phyloP scores from a whole-genome alignment of 2,888 invertebrate genomes.

The Noctua comes region DNA sequence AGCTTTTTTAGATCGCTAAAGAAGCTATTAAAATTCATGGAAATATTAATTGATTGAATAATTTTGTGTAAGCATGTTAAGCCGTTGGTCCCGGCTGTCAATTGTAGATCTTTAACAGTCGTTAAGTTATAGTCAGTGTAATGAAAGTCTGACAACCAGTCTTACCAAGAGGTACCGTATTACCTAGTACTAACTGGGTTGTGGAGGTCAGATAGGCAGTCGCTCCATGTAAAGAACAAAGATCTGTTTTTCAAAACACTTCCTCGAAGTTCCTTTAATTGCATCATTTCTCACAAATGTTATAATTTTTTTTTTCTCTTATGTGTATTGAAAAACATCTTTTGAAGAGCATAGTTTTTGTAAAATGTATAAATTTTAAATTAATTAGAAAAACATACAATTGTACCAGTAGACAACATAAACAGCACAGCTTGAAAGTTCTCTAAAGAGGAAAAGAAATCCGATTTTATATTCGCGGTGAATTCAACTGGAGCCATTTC shows the following conservation, averaged over 20 bases:
- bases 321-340: too few relatives aligned
- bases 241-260: too few relatives aligned
- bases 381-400: not conserved
- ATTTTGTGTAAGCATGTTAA: not conserved
- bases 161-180: not conserved
- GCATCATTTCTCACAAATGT: too few relatives aligned
- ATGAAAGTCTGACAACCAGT: not conserved
- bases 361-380: not conserved
- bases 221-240: too few relatives aligned
- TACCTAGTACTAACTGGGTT: not conserved
- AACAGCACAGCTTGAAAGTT: not conserved
- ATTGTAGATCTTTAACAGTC: too few relatives aligned
- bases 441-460: slow-evolving; percentile 32
- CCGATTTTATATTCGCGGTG: slow-evolving; percentile 46
- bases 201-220: not conserved
- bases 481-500: slow-evolving; percentile 57
- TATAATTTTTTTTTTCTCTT: too few relatives aligned
- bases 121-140: too few relatives aligned
- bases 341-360: too few relatives aligned
- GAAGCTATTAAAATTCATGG: not conserved
- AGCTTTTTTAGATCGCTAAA: not conserved
- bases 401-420: not conserved
- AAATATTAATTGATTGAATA: not conserved
- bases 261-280: too few relatives aligned
- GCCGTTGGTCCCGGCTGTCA: too few relatives aligned